Evolutionary conservation across 2,113 vertebrate species (phyloP).

Genomic region (Crocuta crocuta): DNA sequence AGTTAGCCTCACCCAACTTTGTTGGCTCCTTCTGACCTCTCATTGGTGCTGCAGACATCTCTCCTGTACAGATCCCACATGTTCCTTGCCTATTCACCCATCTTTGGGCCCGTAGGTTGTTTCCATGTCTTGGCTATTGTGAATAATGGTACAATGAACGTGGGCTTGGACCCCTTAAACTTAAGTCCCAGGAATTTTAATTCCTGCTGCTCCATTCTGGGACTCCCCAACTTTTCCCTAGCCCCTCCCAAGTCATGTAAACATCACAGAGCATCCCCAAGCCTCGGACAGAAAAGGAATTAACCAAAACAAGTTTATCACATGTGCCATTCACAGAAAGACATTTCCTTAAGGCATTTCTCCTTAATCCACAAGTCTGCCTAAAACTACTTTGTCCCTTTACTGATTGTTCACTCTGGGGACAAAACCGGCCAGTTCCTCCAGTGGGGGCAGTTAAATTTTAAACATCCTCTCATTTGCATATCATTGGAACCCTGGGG

Average conservation of each 20-base stretch:
- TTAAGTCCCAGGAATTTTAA: neutral
- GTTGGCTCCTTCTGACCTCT: neutral
- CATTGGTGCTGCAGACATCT: too few relatives aligned
- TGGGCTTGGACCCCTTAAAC: neutral
- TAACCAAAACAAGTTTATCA: conserved; percentile 24
- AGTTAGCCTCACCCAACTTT: neutral
- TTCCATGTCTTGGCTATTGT: neutral
- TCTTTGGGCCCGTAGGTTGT: neutral
- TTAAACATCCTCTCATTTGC: conserved; percentile 69
- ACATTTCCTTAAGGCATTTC: conserved; percentile 1
- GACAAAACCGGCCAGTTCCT: conserved; percentile 45
- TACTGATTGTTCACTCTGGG: conserved; percentile 35
- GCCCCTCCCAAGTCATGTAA: neutral
- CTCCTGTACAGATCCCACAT: neutral
- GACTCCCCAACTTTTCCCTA: neutral
- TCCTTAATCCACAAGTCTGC: conserved; percentile 19
- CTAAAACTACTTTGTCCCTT: conserved; percentile 5
- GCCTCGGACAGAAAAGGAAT: conserved; percentile 59
- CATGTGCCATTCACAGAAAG: conserved; percentile 20
- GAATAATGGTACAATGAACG: neutral
- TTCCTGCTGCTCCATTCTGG: neutral
- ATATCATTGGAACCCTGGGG: conserved; percentile 19
- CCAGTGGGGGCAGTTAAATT: conserved; percentile 52
- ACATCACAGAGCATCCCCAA: conserved; percentile 21
- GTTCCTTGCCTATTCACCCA: neutral